Evolutionary conservation across 2,888 invertebrate genomes (phyloP), one percentile per base, ranked within the genome.

Genomic region (Rapana venosa): DNA sequence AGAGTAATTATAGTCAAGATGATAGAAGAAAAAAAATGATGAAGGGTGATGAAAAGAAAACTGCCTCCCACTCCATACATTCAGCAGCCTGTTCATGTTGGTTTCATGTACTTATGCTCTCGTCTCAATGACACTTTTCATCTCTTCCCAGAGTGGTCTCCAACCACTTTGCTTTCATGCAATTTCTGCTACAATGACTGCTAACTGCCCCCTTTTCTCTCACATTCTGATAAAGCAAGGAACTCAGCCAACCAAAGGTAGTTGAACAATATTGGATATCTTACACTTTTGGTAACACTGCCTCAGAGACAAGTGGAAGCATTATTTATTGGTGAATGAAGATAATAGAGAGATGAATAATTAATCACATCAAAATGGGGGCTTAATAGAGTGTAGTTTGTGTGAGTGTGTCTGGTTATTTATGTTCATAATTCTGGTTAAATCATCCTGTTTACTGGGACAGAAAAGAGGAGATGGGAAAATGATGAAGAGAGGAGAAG

Each of bases 381-480:
- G 30, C 83, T 89, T 89, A 89, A 89, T 89, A 89, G 89, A 85
- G 85, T 89, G 89, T 36, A 89, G 89, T 89, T 84, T 85, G 84
- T 70, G 84, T 22, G 85, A 85, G 56, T 2, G 89, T n/a, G 2
- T 30, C 35, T 6, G 1, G 61, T 61, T 88, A 83, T 88, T 88
- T 88, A 61, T 58, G 88, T 30, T 81, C 4, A 32, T 61, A 35
- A 61, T 88, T 61, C 58, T 83, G 58, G 30, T 1, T 17, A 58
- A 58, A 61, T 58, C n/a, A 30, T 11, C 4, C 30, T 30, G 32
- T 85, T 32, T 22, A 58, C 1, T 30, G 32, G 26, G 17, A 11
- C 5, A 26, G n/a, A 32, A 20, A 74, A 47, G 70, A 32, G 26
- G 30, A 0, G 35, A 35, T 4, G 70, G 35, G 35, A 26, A 36